Conservation (phyloP, 2,113 vertebrate species). For the Ardeotis arabs region DNA sequence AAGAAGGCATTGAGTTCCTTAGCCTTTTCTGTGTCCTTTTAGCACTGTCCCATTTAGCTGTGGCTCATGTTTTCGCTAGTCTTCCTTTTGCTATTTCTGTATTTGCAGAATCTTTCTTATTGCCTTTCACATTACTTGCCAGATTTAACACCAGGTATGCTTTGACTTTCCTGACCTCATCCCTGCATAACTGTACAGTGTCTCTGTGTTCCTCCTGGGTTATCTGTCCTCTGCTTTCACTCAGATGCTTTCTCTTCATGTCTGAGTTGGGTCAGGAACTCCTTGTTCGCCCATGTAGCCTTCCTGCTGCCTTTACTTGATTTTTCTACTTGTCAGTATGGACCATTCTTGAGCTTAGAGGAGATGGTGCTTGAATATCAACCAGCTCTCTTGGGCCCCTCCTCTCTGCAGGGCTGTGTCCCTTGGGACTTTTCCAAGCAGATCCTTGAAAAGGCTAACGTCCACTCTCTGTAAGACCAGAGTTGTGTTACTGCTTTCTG, state of each 20-base stretch:
- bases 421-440: neutral
- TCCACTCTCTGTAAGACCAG: neutral
- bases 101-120: neutral
- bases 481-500: neutral
- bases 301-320: too few species aligned
- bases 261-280: too few species aligned
- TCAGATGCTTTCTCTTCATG: too few species aligned
- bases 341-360: too few species aligned
- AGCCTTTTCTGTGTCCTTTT: neutral
- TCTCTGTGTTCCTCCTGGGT: too few species aligned
- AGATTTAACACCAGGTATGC: neutral
- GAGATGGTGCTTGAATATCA: too few species aligned
- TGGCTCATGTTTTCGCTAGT: neutral
- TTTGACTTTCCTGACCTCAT: too few species aligned
- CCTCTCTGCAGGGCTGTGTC: neutral
- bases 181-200: too few species aligned
- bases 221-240: too few species aligned
- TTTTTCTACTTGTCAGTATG: too few species aligned
- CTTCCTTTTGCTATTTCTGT: neutral
- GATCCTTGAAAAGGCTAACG: neutral
- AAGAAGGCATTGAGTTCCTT: neutral
- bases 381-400: too few species aligned
- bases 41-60: neutral
- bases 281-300: too few species aligned
- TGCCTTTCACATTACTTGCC: neutral